Evolutionary conservation across 2,113 vertebrate species (phyloP).

Genomic region (Nothobranchius kuhntae): DNA sequence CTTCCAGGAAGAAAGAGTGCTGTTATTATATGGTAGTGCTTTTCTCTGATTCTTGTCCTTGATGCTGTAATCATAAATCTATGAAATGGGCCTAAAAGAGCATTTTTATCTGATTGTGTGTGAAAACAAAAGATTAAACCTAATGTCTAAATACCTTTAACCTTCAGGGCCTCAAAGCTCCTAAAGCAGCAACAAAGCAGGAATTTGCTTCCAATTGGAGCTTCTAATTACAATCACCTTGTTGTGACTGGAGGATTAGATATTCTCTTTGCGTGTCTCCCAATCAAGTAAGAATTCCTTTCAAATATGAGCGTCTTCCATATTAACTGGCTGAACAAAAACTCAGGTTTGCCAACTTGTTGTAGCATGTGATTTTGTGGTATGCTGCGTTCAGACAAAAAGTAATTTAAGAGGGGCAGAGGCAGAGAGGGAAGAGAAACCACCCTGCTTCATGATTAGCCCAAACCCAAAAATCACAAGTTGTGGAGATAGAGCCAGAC

Average conservation of each 20-base stretch:
- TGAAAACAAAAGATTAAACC: too few relatives aligned
- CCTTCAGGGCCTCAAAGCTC: too few relatives aligned
- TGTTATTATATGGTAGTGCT: neutral
- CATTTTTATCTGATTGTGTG: neutral
- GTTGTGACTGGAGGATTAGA: neutral
- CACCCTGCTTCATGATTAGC: slow-evolving; percentile 14
- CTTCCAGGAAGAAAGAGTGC: neutral
- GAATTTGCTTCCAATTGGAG: slow-evolving; percentile 11
- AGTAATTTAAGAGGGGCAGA: slow-evolving; percentile 12
- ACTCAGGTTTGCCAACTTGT: neutral
- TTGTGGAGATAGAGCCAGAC: slow-evolving; percentile 49
- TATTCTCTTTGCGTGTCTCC: neutral
- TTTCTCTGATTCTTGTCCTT: slow-evolving; percentile 7
- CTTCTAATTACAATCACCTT: neutral
- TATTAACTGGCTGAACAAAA: neutral
- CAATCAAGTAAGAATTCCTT: too few relatives aligned
- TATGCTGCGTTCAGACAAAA: slow-evolving; percentile 18
- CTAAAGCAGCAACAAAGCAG: neutral
- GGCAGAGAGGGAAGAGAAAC: slow-evolving; percentile 24
- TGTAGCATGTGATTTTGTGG: slow-evolving; percentile 23
- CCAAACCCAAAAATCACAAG: slow-evolving; percentile 28
- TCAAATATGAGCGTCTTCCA: neutral
- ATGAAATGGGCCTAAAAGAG: neutral
- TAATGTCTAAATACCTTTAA: too few relatives aligned
- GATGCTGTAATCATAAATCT: slow-evolving; percentile 11